Conservation (phyloP, 2,113 vertebrate species). For the Periophthalmus modestus region DNA sequence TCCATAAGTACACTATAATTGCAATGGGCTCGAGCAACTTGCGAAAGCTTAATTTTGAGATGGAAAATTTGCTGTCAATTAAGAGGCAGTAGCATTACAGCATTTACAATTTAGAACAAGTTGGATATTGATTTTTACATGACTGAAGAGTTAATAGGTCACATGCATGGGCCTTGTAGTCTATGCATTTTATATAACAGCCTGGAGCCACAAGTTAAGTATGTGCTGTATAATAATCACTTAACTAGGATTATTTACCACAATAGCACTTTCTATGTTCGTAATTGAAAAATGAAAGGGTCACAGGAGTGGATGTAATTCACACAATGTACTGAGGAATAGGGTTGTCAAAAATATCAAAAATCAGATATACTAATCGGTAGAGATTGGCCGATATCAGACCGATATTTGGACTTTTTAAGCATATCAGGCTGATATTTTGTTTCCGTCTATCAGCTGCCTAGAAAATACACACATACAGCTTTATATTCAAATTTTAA, state of each 20-base stretch:
- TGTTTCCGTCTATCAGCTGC: too few relatives aligned
- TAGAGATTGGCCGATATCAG: too few relatives aligned
- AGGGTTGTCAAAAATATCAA: too few relatives aligned
- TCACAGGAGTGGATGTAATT: neutral
- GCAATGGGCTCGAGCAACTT: conserved; percentile 18
- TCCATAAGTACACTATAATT: conserved; percentile 56
- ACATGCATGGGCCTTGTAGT: neutral
- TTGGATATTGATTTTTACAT: conserved; percentile 3
- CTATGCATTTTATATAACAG: neutral
- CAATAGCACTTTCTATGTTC: neutral
- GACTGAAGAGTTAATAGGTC: neutral
- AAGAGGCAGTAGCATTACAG: neutral
- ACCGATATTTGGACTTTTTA: too few relatives aligned
- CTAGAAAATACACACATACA: too few relatives aligned
- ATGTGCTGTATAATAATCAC: neutral
- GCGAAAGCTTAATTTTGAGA: neutral
- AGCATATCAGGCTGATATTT: too few relatives aligned
- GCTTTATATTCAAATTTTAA: too few relatives aligned
- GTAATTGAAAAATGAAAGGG: neutral
- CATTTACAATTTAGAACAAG: neutral
- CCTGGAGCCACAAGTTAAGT: neutral
- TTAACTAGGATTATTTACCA: neutral
- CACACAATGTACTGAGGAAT: too few relatives aligned
- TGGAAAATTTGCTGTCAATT: neutral
- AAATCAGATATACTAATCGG: too few relatives aligned